Percentiles rank a stretch among this genome's conserved stretches.
phyloP scores from a whole-genome alignment of 1,140 invertebrate species.

The Eurosta solidaginis region DNA sequence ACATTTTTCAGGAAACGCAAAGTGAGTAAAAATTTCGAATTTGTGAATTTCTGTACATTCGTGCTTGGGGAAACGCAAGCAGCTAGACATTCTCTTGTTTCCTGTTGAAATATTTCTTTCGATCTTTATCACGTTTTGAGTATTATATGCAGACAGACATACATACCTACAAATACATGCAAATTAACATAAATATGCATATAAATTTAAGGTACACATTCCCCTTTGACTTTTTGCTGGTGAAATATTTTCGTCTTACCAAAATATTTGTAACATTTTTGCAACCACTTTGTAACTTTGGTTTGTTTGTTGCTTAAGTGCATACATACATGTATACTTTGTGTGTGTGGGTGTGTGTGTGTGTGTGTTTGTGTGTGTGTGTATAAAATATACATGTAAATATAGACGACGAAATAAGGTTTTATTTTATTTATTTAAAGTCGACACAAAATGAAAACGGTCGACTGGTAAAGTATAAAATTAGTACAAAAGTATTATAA shows the following conservation, averaged over 20 bases:
- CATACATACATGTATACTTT: background rate
- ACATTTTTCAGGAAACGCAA: background rate
- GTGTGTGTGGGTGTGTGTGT: background rate
- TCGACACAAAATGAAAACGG: too few species aligned
- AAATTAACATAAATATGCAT: background rate
- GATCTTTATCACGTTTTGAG: too few species aligned
- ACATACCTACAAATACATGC: background rate
- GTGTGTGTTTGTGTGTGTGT: background rate
- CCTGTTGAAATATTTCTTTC: constrained; percentile 18
- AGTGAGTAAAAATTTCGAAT: background rate
- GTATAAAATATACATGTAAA: too few species aligned
- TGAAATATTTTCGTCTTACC: background rate
- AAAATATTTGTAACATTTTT: constrained; percentile 2
- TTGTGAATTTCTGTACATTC: background rate
- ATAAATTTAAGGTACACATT: background rate
- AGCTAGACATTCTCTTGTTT: background rate
- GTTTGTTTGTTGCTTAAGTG: background rate
- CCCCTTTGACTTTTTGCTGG: background rate
- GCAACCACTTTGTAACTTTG: background rate
- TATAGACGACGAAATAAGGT: too few species aligned
- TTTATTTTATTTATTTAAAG: too few species aligned
- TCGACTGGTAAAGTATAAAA: too few species aligned
- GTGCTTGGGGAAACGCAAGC: background rate
- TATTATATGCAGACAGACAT: background rate
- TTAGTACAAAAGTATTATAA: too few species aligned